These are phyloP conservation scores for Gibbula magus DNA, from an alignment of 2,888 invertebrate species.

Conservation along the genomic window DNA sequence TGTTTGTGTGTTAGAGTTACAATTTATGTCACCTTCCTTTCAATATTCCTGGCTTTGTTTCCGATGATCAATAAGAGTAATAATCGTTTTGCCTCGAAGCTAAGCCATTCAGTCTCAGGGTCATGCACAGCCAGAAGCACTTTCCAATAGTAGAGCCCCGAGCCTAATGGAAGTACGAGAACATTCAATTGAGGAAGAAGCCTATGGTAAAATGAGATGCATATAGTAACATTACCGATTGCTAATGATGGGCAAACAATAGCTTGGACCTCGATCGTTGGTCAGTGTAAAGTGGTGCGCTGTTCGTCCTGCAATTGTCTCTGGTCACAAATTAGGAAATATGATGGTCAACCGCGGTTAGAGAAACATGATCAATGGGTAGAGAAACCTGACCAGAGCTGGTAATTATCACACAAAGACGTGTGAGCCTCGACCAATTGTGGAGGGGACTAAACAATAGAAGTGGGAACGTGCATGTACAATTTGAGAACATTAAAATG, in stretches of 20 bases:
- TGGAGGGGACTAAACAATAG: neutral
- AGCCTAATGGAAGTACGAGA: too few species aligned
- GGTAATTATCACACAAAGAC: neutral
- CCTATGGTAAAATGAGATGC: neutral
- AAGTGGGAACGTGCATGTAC: neutral
- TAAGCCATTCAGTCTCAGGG: too few species aligned
- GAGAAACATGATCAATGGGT: constrained; percentile 1
- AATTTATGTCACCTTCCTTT: too few species aligned
- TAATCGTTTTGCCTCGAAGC: too few species aligned
- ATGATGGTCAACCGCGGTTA: neutral
- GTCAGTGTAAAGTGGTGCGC: neutral
- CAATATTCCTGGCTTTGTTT: too few species aligned
- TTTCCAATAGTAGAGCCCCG: too few species aligned
- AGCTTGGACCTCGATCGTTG: neutral
- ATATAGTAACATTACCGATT: neutral
- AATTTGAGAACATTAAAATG: neutral
- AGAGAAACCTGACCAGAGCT: neutral
- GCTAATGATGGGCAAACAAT: constrained; percentile 12
- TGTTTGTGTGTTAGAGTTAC: too few species aligned
- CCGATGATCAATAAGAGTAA: too few species aligned
- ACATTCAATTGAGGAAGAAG: too few species aligned
- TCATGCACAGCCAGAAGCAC: too few species aligned
- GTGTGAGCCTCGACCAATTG: neutral
- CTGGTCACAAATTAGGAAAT: neutral
- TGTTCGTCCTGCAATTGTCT: neutral